Percentiles rank a stretch among this genome's conserved stretches.
Evolutionary conservation across 2,888 invertebrate species (phyloP).

Genomic region (Macrostomum cliftonense): DNA sequence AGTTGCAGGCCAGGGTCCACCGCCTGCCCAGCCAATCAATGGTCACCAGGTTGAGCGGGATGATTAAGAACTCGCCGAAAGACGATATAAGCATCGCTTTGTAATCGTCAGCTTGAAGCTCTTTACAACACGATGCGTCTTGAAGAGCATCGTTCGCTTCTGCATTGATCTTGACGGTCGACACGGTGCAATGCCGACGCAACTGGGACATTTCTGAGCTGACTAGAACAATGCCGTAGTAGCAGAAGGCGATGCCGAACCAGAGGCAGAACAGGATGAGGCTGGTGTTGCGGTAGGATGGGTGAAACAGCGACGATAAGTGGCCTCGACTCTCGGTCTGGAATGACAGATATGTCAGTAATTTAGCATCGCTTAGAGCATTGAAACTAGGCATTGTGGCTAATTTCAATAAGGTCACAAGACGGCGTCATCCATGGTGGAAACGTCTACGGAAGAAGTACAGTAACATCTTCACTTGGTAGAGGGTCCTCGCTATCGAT

Average conservation of each 20-base stretch:
- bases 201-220: conserved; percentile 21
- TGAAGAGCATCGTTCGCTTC: too few relatives aligned
- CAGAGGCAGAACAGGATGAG: conserved; percentile 29
- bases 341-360: too few relatives aligned
- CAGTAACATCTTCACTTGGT: too few relatives aligned
- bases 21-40: conserved; percentile 28
- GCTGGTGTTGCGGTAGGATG: conserved; percentile 24
- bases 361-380: too few relatives aligned
- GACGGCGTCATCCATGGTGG: too few relatives aligned
- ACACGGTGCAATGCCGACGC: conserved; percentile 3
- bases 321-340: conserved; percentile 5
- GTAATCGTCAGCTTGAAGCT: conserved; percentile 4
- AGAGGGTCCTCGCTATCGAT: too few relatives aligned
- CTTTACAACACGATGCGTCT: conserved; percentile 8
- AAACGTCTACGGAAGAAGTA: too few relatives aligned
- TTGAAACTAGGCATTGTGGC: too few relatives aligned
- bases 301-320: conserved; percentile 21
- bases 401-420: too few relatives aligned
- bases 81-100: conserved; percentile 10
- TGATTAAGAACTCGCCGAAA: conserved; percentile 13
- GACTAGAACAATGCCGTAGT: conserved; percentile 34
- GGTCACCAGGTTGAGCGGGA: conserved; percentile 29
- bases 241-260: conserved; percentile 32
- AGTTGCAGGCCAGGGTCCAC: conserved; percentile 19
- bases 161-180: too few relatives aligned